Percentiles rank a stretch among this genome's conserved stretches.
Evolutionary conservation across 2,888 invertebrate species (phyloP).

Genomic region (Poecilobothrus nobilitatus): DNA sequence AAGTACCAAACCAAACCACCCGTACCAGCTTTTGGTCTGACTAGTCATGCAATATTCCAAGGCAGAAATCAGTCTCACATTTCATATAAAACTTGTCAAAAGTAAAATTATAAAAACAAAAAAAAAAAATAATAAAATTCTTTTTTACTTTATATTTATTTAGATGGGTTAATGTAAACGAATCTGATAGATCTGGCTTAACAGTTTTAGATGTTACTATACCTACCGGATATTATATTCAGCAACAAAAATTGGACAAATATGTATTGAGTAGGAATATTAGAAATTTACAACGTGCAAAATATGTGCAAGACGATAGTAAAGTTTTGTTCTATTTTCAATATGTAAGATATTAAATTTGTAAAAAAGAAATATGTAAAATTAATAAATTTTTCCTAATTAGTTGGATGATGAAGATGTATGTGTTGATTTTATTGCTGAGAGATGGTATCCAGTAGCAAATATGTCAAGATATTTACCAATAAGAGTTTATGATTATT

Average conservation of each 20-base stretch:
- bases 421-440: constrained; percentile 86
- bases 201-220: constrained; percentile 78
- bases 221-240: constrained; percentile 85
- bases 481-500: constrained; percentile 88
- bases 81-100: constrained; percentile 76
- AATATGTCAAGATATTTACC: constrained; percentile 91
- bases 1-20: constrained; percentile 82
- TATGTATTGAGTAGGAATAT: constrained; percentile 76
- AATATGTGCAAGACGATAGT: constrained; percentile 55
- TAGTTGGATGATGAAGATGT: constrained; percentile 80
- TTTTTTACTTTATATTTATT: constrained; percentile 18
- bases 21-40: constrained; percentile 66
- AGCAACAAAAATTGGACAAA: constrained; percentile 78
- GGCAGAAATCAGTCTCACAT: constrained; percentile 93
- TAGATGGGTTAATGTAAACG: constrained; percentile 70
- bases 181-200: constrained; percentile 79
- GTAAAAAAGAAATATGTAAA: too few species aligned
- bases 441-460: constrained; percentile 92
- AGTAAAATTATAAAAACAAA: constrained; percentile 47
- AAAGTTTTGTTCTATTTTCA: constrained; percentile 91
- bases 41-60: constrained; percentile 63
- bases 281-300: constrained; percentile 73
- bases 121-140: constrained; percentile 10
- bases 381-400: constrained; percentile 45
- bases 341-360: constrained; percentile 57